These are phyloP conservation scores for Forbesichthys papilliferus DNA, from an alignment of 2,113 vertebrate species.

Conservation along the genomic window DNA sequence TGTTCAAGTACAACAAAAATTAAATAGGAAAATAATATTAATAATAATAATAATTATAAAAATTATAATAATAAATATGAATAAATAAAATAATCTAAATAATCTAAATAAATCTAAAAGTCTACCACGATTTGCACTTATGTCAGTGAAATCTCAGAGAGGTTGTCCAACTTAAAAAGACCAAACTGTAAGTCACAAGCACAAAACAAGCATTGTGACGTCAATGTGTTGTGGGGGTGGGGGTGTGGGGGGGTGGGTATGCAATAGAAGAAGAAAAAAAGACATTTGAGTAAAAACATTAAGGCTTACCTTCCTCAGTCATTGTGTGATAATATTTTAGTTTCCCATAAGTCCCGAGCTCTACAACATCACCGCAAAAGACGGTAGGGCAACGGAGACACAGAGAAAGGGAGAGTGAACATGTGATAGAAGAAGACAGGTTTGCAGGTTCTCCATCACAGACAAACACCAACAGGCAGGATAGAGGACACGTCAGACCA, in stretches of 20 bases:
- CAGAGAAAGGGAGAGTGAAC: constrained; percentile 79
- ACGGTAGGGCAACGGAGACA: constrained; percentile 90
- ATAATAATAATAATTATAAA: neutral
- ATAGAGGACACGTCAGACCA: constrained; percentile 1
- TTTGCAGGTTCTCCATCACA: constrained; percentile 54
- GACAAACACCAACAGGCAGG: constrained; percentile 45
- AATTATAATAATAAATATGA: no score
- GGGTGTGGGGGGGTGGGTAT: constrained; percentile 35
- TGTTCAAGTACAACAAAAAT: constrained; percentile 7
- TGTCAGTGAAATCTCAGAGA: constrained; percentile 79
- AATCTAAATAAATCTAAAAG: no score
- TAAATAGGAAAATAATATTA: constrained; percentile 19
- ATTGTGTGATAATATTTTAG: constrained; percentile 99
- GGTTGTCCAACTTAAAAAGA: constrained; percentile 53
- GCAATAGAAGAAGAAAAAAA: constrained; percentile 14
- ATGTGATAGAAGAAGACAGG: constrained; percentile 57
- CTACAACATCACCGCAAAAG: constrained; percentile 98
- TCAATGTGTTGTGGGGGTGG: constrained; percentile 19
- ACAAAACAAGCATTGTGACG: constrained; percentile 30
- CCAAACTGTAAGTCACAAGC: constrained; percentile 64
- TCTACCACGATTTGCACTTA: constrained; percentile 71
- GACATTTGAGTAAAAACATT: constrained; percentile 77
- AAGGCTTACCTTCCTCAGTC: constrained; percentile 98
- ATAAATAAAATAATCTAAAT: no score
- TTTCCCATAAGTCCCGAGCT: constrained; percentile 99